Evolutionary conservation across 2,888 invertebrate genomes (phyloP), one percentile per base, ranked within the genome.

Genomic region (Philonicus albiceps): DNA sequence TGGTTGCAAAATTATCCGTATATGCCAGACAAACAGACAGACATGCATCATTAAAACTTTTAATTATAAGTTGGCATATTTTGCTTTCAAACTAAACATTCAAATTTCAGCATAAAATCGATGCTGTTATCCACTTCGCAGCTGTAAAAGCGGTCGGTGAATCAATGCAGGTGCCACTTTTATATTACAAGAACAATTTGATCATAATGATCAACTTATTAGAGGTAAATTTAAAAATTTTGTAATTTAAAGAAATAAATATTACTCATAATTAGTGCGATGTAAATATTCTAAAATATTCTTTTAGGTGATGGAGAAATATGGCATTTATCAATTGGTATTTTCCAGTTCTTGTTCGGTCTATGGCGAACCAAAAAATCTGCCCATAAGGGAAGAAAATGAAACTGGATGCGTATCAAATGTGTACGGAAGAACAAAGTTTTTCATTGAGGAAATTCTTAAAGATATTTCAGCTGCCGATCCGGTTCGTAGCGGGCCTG

Each of bases 101-200:
- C 11, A 37, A 30, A 30, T 43, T 43, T 31, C 93, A 98, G 97
- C 95, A 97, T 91, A 94, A 95, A 90, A 95, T 98, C 89, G 94
- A 95, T 88, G 95, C 96, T 90, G 98, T 98, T 64, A 96, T 98
- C 89, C 98, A 99, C 93, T 97, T 98, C 93, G 98, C 98, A 64
- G 98, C 98, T 0, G 93, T 98, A 90, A 99, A 99, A 93, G 97
- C 98, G 16, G 98, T 99, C 11, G 98, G 97, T 0, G 98, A 98
- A 93, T 98, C 98, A 0, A 96, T 97, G 87, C 93, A 95, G 91
- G 95, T 96, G 89, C 98, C 98, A 0, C 93, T 98, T 31, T 95
- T 95, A 80, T 99, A 99, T 93, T 98, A 98, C 92, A 95, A 95
- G 90, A 97, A 96, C 89, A 98, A 98, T 92, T 95, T 98, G 81